Percentiles rank a stretch among this genome's conserved stretches.
These are phyloP conservation scores for Morone saxatilis DNA, from an alignment of 2,113 vertebrate genomes.

Conservation along the genomic window DNA sequence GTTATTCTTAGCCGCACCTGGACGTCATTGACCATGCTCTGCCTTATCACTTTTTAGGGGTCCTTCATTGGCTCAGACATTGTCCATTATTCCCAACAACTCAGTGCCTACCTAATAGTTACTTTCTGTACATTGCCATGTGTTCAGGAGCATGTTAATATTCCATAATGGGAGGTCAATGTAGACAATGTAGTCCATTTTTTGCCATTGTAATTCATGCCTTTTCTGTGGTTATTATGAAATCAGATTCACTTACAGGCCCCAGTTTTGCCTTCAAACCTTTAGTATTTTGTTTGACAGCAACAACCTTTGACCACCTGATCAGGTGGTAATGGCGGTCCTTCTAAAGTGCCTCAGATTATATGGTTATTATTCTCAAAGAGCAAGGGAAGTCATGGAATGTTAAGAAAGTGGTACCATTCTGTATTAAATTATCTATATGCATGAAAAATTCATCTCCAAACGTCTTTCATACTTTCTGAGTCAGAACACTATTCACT, in stretches of 20 bases:
- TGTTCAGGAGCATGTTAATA: slow-evolving; percentile 2
- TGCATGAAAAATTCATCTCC: slow-evolving; percentile 84
- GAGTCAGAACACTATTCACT: slow-evolving; percentile 81
- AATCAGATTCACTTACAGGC: slow-evolving; percentile 34
- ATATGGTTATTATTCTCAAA: slow-evolving; percentile 79
- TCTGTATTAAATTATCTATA: slow-evolving; percentile 85
- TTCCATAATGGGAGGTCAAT: neutral
- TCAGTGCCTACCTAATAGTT: neutral
- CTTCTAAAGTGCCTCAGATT: slow-evolving; percentile 65
- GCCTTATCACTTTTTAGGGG: slow-evolving; percentile 27
- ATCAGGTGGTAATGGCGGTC: slow-evolving; percentile 50
- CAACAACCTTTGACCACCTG: slow-evolving; percentile 62
- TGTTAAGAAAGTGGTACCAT: slow-evolving; percentile 83
- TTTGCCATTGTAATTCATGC: slow-evolving; percentile 14
- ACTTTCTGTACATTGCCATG: slow-evolving; percentile 18
- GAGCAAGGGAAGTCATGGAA: slow-evolving; percentile 74
- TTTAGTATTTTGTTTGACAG: slow-evolving; percentile 34
- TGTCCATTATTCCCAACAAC: slow-evolving; percentile 30
- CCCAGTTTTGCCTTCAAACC: neutral
- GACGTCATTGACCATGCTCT: slow-evolving; percentile 24
- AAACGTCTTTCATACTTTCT: slow-evolving; percentile 82
- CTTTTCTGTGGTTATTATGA: slow-evolving; percentile 12
- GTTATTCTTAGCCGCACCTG: slow-evolving; percentile 45
- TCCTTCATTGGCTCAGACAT: slow-evolving; percentile 23
- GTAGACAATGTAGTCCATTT: slow-evolving; percentile 2